These are phyloP conservation scores for Idris sp. DNA, from an alignment of 1,140 invertebrate genomes.

Conservation along the genomic window DNA sequence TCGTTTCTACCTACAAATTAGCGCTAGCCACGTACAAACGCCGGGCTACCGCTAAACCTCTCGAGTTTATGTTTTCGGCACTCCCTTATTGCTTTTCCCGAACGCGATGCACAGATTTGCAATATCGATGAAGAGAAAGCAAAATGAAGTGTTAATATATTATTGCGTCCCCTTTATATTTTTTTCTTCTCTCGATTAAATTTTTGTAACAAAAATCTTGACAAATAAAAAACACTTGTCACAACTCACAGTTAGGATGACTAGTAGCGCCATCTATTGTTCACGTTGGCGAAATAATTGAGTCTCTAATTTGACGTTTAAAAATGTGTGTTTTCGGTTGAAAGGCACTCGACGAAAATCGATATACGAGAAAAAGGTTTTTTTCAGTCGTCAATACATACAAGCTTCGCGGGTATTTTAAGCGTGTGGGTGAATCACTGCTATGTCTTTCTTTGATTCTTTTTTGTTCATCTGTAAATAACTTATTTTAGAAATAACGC, in stretches of 20 bases:
- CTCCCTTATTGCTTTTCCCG: constrained; percentile 48
- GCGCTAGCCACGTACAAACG: constrained; percentile 61
- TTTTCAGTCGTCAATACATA: constrained; percentile 29
- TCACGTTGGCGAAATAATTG: constrained; percentile 2
- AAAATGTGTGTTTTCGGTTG: too few species aligned
- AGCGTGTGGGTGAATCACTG: constrained; percentile 76
- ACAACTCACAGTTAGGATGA: constrained; percentile 24
- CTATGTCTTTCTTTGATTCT: constrained; percentile 25
- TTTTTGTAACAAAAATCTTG: too few species aligned
- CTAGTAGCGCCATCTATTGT: constrained; percentile 24
- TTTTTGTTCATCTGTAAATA: constrained; percentile 65
- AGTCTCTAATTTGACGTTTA: too few species aligned
- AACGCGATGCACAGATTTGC: constrained; percentile 52
- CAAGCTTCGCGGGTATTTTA: constrained; percentile 71
- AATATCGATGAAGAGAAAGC: constrained; percentile 46
- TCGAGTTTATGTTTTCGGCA: constrained; percentile 59
- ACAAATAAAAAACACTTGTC: constrained; percentile 27
- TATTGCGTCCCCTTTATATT: too few species aligned
- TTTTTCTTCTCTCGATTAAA: constrained; percentile 12
- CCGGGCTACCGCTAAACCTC: constrained; percentile 59
- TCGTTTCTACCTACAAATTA: constrained; percentile 71
- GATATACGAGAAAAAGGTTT: too few species aligned
- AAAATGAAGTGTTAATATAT: constrained; percentile 54
- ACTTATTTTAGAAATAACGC: constrained; percentile 77
- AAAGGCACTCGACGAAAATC: too few species aligned